These are phyloP conservation scores for Cladopsammia gracilis DNA, from an alignment of 64 coral and sea anemone genomes.

Conservation along the genomic window DNA sequence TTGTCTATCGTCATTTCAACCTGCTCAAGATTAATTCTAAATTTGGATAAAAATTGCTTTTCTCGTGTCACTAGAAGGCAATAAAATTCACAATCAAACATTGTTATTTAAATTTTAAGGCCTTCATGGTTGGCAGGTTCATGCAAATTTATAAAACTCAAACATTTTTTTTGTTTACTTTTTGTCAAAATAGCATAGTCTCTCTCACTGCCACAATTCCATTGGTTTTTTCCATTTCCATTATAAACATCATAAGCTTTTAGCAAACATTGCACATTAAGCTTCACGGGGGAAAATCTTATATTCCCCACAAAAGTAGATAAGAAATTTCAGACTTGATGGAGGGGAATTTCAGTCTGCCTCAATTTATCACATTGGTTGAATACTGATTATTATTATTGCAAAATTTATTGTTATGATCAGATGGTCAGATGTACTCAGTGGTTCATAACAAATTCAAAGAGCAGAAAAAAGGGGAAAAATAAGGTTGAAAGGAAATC, in stretches of 20 bases:
- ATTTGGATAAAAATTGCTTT: background rate
- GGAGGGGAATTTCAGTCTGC: background rate
- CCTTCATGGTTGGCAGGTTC: background rate
- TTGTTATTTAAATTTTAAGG: background rate
- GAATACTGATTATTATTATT: background rate
- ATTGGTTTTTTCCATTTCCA: background rate
- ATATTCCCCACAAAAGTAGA: background rate
- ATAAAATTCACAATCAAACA: background rate
- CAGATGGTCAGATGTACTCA: slow-evolving; percentile 8
- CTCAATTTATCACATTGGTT: background rate
- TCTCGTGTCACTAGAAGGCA: background rate
- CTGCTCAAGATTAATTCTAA: background rate
- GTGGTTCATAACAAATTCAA: background rate
- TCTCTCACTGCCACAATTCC: background rate
- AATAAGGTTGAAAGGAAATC: background rate
- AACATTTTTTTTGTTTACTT: slow-evolving; percentile 2
- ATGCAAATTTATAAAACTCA: slow-evolving; percentile 8
- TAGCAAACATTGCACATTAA: background rate
- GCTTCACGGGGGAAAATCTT: background rate
- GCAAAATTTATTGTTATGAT: background rate
- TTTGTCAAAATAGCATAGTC: background rate
- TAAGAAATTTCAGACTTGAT: background rate
- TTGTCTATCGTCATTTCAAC: too few species aligned
- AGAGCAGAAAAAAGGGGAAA: background rate
- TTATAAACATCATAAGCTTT: slow-evolving; percentile 2